Base-by-base conservation (phyloP, 2,113 vertebrate species). In the Lepus europaeus region DNA sequence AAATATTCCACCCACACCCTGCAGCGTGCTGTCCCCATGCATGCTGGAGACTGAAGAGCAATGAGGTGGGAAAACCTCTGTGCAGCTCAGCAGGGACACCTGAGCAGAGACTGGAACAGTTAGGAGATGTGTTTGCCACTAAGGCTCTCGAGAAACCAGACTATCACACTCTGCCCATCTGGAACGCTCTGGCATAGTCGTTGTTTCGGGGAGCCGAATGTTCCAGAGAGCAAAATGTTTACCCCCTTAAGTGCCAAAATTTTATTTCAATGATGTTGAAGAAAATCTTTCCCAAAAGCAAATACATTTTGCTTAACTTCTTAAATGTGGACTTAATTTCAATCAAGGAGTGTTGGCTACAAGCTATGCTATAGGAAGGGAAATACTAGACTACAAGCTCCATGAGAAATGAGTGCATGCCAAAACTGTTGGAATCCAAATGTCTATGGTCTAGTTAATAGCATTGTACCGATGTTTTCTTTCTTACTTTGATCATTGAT, bases 241-340 rank as follows among this genome's bases (percentile, higher is more conserved):
- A 84, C 9, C 22, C 14, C 33, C 68, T 93, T 61, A 66, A 93
- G 36, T 63, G 13, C 53, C 83, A 61, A 73, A 93, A 36, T 4
- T 66, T 82, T 59, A 51, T 78, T 87, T 93, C 27, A 36, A 11
- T 81, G n/a, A 72, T 72, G 81, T 89, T 92, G 33, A 77, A 78
- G 69, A 64, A 77, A 81, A 36, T 77, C 29, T 93, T 80, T 84
- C 20, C 63, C 73, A 88, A 85, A 96, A 45, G 4, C 12, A 84
- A 36, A 66, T 27, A 51, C 8, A 9, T 61, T 82, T 90, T 92
- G 22, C 76, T 87, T 86, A 61, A n/a, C 56, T 94, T 86, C 56
- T 95, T 64, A 89, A 91, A 72, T 22, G 6, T 72, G 27, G 80
- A 68, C 10, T 89, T 85, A 74, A 96, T 87, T 95, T 96, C 53